Evolutionary conservation across 2,797 vertebrate species (phyloP), one percentile per base, ranked within the genome.

Genomic region (Cetoscarus ocellatus): DNA sequence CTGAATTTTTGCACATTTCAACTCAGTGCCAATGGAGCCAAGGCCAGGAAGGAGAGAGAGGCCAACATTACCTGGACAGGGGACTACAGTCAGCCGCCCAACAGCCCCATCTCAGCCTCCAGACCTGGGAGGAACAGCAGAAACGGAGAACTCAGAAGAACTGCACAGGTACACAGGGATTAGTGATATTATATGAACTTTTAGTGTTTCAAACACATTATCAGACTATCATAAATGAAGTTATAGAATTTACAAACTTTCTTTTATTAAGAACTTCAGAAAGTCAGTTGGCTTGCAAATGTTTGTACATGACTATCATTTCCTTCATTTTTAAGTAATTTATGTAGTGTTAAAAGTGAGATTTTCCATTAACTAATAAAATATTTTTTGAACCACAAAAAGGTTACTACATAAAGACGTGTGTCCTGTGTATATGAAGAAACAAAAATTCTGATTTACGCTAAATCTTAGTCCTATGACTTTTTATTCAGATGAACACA

Each of bases 131-230:
- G 80, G 77, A 12, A 61, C 75, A 7, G 36, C 86, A 17, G 83
- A 91, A 38, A 86, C 83, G 8, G 89, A 91, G 45, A 86, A 86
- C 64, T 89, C 92, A 11, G 86, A 94, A n/a, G 93, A 94, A 50
- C 27, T 86, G 43, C 86, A 79, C 65, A 93, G 92, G 95, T 95
- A 84, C 10, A 14, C 19, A 12, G 1, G 18, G 17, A 5, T 17
- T 27, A 11, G 0, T 12, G 45, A 47, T 47, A 27, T 2, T 2
- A 27, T 27, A 27, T 27, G 27, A 27, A 27, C 8, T 27, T 2
- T 27, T 27, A 27, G 27, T 38, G 27, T 27, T 27, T 27, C 4
- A 27, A 27, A 27, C 27, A 27, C 27, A 27, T 27, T 27, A 27
- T 27, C 27, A 27, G 27, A 27, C 27, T 27, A 27, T 27, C 27